Percentiles rank a stretch among this genome's conserved stretches.
Evolutionary conservation across 2,888 invertebrate genomes (phyloP).

Genomic region (Neelides folsomi): DNA sequence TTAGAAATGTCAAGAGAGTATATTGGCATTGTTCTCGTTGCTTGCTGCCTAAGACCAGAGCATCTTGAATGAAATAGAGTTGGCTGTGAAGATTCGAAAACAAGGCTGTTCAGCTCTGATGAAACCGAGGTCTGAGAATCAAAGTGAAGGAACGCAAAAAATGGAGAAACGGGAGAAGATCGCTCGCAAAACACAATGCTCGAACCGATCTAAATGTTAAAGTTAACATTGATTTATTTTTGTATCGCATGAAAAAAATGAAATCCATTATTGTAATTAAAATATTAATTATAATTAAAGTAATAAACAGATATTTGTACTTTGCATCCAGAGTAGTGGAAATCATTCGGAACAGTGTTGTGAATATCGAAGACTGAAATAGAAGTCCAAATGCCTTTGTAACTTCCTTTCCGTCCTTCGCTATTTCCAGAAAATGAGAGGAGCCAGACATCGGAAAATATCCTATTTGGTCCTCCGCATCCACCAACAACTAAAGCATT

Average conservation of each 20-base stretch:
- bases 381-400: conserved; percentile 20
- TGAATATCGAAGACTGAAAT: conserved; percentile 13
- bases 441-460: conserved; percentile 83
- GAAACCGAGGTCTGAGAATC: conserved; percentile 15
- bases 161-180: conserved; percentile 28
- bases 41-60: conserved; percentile 16
- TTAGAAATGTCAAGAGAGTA: conserved; percentile 29
- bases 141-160: conserved; percentile 30
- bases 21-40: conserved; percentile 23
- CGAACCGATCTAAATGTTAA: conserved; percentile 20
- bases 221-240: neutral
- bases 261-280: no score
- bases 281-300: neutral
- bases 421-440: conserved; percentile 42
- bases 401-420: conserved; percentile 3
- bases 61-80: conserved; percentile 25
- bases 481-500: conserved; percentile 70
- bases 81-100: conserved; percentile 22
- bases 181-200: conserved; percentile 27
- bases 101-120: conserved; percentile 18
- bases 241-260: no score
- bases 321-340: conserved; percentile 31
- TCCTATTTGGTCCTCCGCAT: conserved; percentile 71
- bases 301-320: conserved; percentile 8
- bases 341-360: conserved; percentile 22